A percentile compares a stretch with the other conserved stretches of the same genome.
phyloP scores from a whole-genome alignment of 1,140 invertebrate genomes.

The Rhagoletis pomonella region DNA sequence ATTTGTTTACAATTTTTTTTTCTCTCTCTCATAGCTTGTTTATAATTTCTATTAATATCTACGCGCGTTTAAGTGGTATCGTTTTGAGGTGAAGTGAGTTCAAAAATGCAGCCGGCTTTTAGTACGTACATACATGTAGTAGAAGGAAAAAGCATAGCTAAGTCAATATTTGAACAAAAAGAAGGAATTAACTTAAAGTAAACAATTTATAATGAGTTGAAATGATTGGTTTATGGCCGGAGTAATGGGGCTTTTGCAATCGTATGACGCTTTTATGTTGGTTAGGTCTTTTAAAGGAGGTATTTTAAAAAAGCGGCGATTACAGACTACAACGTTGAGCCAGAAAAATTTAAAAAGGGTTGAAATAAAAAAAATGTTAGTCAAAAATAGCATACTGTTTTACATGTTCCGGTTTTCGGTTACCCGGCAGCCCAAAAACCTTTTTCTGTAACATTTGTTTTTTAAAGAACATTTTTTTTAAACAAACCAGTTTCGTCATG shows the following conservation, averaged over 20 bases:
- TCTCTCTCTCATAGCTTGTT: neutral
- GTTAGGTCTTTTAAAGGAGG: too few species aligned
- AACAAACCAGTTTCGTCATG: too few species aligned
- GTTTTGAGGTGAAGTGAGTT: constrained; percentile 46
- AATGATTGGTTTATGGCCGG: neutral
- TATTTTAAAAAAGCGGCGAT: too few species aligned
- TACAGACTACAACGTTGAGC: too few species aligned
- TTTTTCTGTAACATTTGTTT: too few species aligned
- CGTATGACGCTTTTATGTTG: too few species aligned
- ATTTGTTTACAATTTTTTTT: constrained; percentile 34
- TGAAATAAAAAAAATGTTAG: too few species aligned
- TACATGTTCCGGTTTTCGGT: too few species aligned
- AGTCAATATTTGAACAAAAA: constrained; percentile 15
- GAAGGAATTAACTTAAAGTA: neutral
- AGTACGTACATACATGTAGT: neutral
- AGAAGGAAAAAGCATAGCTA: neutral
- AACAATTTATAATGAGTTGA: constrained; percentile 3
- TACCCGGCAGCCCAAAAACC: too few species aligned
- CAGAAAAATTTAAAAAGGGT: too few species aligned
- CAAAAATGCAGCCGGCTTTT: neutral
- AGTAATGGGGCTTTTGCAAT: neutral
- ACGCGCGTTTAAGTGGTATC: neutral
- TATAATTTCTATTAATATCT: neutral
- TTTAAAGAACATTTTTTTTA: too few species aligned
- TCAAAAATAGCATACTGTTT: too few species aligned